These are phyloP conservation scores for Meda fulgida DNA, from an alignment of 2,797 vertebrate species.

Conservation along the genomic window DNA sequence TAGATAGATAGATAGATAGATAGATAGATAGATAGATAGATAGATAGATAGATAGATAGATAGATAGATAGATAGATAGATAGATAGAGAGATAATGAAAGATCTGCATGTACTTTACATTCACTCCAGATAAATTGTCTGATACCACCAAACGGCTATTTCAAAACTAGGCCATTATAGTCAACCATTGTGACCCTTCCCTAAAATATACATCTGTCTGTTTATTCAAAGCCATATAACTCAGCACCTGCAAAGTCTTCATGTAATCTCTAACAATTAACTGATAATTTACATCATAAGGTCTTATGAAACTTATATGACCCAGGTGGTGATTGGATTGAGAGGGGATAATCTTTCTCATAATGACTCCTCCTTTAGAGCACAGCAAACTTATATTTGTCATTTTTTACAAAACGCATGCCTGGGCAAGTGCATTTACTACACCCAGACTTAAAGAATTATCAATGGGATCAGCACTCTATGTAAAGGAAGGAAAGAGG, in stretches of 20 bases:
- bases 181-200: background rate
- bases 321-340: background rate
- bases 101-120: background rate
- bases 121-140: background rate
- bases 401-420: background rate
- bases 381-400: background rate
- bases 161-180: background rate
- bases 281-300: conserved; percentile 7
- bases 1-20: too few species aligned
- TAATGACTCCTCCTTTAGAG: background rate
- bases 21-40: too few species aligned
- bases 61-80: too few species aligned
- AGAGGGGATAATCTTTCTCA: background rate
- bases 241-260: background rate
- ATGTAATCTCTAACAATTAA: background rate
- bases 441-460: conserved; percentile 14
- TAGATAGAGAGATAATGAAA: too few species aligned
- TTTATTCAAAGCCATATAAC: background rate
- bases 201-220: background rate
- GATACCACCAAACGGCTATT: background rate
- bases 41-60: too few species aligned
- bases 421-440: conserved; percentile 6
- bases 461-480: background rate
- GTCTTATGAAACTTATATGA: background rate
- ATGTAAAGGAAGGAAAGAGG: background rate